phyloP scores from a whole-genome alignment of 2,888 invertebrate species.

The Pecten maximus region DNA sequence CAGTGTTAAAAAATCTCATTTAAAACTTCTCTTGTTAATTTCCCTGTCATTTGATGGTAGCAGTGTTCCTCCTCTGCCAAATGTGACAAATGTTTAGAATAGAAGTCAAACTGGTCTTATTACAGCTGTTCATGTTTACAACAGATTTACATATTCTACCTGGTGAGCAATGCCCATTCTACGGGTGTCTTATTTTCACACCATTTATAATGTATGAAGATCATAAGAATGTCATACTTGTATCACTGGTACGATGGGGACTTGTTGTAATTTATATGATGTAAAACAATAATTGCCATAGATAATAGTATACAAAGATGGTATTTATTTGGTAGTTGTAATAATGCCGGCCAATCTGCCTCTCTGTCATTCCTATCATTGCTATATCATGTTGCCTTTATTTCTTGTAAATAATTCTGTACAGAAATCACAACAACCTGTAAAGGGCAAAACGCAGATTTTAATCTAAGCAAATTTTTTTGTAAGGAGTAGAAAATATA shows the following conservation, averaged over 20 bases:
- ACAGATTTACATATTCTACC: background rate
- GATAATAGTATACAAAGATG: background rate
- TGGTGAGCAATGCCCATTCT: background rate
- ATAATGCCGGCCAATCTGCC: background rate
- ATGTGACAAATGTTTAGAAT: no score
- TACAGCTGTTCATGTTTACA: no score
- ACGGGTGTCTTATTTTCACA: background rate
- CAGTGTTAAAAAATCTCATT: no score
- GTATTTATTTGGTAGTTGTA: conserved; percentile 16
- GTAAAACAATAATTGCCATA: background rate
- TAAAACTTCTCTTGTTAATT: no score
- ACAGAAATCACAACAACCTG: background rate
- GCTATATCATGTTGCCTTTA: background rate
- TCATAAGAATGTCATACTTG: background rate
- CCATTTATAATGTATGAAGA: background rate
- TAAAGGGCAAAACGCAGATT: background rate
- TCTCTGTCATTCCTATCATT: background rate
- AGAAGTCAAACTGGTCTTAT: no score
- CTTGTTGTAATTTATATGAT: background rate
- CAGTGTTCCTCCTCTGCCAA: no score
- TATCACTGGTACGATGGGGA: background rate
- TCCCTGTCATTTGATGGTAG: no score
- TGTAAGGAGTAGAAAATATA: background rate
- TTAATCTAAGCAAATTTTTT: background rate
- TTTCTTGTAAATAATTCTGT: background rate